phyloP scores from a whole-genome alignment of 2,888 invertebrate species.

The Lepeophtheirus nordmannii region DNA sequence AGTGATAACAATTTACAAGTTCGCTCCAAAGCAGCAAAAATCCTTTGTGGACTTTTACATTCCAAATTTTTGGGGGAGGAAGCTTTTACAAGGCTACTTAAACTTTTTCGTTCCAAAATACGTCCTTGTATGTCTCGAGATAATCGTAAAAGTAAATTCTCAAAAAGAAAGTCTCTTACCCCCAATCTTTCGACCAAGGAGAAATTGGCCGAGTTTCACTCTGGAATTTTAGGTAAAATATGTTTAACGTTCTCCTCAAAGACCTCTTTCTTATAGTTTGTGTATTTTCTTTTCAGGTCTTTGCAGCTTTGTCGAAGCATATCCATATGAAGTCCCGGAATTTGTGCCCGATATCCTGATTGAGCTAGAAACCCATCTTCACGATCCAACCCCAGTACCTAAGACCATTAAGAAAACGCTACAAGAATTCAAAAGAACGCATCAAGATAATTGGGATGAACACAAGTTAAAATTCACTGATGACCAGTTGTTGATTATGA shows the following conservation, averaged over 20 bases:
- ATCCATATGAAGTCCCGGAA: constrained; percentile 68
- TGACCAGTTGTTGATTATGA: constrained; percentile 65
- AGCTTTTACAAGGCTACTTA: constrained; percentile 14
- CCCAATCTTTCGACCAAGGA: background rate
- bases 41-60: constrained; percentile 69
- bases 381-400: constrained; percentile 49
- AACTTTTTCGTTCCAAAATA: constrained; percentile 15
- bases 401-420: constrained; percentile 62
- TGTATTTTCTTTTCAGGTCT: constrained; percentile 68
- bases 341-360: constrained; percentile 60
- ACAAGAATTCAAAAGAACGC: constrained; percentile 74
- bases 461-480: constrained; percentile 73
- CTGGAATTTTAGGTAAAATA: constrained; percentile 6
- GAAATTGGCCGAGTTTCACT: constrained; percentile 9
- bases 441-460: constrained; percentile 77
- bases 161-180: background rate
- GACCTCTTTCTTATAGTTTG: background rate
- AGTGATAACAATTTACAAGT: constrained; percentile 63
- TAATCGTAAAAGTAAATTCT: background rate
- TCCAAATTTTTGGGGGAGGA: constrained; percentile 51
- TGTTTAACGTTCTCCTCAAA: background rate
- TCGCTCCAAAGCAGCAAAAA: constrained; percentile 58
- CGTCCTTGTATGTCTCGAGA: background rate
- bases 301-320: constrained; percentile 66
- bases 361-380: constrained; percentile 58